phyloP scores from a whole-genome alignment of 64 coral and sea anemone genomes.

The Actinia equina region DNA sequence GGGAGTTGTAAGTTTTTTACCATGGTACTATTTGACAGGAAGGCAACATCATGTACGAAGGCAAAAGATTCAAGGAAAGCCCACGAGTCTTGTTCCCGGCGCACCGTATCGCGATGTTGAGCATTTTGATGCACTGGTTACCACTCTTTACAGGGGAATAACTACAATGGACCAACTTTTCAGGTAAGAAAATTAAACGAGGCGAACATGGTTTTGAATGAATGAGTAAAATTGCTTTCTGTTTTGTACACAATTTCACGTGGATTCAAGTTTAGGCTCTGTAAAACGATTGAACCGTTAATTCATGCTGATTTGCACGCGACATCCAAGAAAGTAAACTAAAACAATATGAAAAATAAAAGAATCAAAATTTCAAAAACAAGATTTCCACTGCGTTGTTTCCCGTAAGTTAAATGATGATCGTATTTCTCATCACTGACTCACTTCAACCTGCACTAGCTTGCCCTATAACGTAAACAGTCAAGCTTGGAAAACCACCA shows the following conservation, averaged over 20 bases:
- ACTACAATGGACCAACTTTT: slow-evolving; percentile 94
- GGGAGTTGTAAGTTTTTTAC: slow-evolving; percentile 82
- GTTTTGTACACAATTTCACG: slow-evolving; percentile 16
- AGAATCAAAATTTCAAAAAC: background rate
- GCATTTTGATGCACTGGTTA: slow-evolving; percentile 77
- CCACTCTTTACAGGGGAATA: slow-evolving; percentile 77
- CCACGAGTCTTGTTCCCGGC: slow-evolving; percentile 63
- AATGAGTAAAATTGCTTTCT: background rate
- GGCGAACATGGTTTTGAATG: background rate
- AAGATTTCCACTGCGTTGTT: background rate
- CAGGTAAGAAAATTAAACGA: slow-evolving; percentile 57
- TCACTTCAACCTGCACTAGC: background rate
- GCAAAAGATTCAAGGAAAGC: slow-evolving; percentile 65
- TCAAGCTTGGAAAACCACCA: background rate
- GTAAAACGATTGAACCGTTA: background rate
- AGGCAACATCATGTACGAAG: slow-evolving; percentile 49
- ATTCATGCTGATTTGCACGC: slow-evolving; percentile 2
- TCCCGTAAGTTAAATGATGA: background rate
- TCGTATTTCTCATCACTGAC: background rate
- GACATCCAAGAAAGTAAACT: background rate
- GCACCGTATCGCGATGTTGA: slow-evolving; percentile 81
- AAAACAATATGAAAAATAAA: background rate
- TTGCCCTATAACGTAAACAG: background rate
- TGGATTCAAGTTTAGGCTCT: background rate
- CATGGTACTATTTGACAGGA: slow-evolving; percentile 91